A percentile compares a stretch with the other conserved stretches of the same genome.
phyloP scores from a whole-genome alignment of 2,797 vertebrate species.

The Acanthornis magna region DNA sequence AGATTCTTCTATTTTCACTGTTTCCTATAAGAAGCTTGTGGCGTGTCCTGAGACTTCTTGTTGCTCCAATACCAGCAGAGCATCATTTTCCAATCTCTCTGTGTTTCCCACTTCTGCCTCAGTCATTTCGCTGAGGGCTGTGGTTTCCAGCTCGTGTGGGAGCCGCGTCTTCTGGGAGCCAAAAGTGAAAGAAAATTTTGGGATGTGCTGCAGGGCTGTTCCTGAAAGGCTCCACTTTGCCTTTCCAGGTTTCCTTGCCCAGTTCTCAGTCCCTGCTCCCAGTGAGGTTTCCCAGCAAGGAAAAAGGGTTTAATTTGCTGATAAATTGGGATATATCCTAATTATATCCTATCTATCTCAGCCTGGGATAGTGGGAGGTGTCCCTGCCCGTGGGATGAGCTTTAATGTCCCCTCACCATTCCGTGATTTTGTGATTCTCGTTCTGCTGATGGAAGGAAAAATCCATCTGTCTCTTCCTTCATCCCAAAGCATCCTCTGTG shows the following conservation, averaged over 20 bases:
- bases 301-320: neutral
- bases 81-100: slow-evolving; percentile 8
- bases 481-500: too few relatives aligned
- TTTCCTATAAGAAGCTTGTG: slow-evolving; percentile 38
- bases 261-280: neutral
- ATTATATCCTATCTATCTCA: accelerated
- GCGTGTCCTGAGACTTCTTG: neutral
- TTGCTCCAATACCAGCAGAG: neutral
- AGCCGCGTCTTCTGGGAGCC: neutral
- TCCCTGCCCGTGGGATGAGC: neutral
- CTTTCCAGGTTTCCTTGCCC: slow-evolving; percentile 39
- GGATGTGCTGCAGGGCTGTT: neutral
- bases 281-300: neutral
- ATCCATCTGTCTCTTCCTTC: neutral
- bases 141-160: neutral
- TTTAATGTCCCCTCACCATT: neutral
- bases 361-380: accelerated
- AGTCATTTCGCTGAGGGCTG: neutral
- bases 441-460: neutral
- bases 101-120: neutral
- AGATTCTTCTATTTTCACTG: slow-evolving; percentile 2
- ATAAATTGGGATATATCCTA: neutral
- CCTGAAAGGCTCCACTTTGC: neutral
- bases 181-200: slow-evolving; percentile 15
- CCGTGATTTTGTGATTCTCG: neutral